Conservation (phyloP, 2,113 vertebrate species). For the Cettia cetti region DNA sequence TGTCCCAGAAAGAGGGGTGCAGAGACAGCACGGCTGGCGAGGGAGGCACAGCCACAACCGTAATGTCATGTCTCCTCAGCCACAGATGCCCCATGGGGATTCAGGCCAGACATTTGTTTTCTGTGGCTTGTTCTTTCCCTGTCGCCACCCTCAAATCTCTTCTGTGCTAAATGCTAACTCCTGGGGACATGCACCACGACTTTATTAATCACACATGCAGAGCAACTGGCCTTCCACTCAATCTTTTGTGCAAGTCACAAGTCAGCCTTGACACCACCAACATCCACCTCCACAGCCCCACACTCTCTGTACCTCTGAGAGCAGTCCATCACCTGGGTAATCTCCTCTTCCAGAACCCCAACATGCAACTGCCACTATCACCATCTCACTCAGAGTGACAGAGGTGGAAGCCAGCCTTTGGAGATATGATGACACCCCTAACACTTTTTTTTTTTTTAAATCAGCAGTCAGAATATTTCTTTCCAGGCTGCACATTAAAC, state of each 20-base stretch:
- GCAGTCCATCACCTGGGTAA: not conserved
- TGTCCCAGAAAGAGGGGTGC: not conserved
- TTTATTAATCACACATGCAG: not conserved
- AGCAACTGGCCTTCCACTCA: rapidly evolving
- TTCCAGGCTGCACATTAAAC: not conserved
- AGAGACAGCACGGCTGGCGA: rapidly evolving
- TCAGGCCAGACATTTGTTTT: not conserved
- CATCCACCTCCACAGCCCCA: not conserved
- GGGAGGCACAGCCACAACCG: not conserved
- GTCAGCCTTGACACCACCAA: not conserved
- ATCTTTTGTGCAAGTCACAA: not conserved
- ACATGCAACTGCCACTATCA: not conserved
- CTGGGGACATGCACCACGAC: not conserved
- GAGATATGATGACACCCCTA: not conserved
- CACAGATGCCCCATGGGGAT: not conserved
- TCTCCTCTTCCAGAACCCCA: not conserved
- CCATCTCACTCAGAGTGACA: not conserved
- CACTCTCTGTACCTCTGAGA: not conserved
- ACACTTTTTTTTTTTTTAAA: not conserved
- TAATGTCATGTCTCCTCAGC: not conserved
- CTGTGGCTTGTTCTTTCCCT: not conserved
- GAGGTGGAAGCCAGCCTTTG: not conserved
- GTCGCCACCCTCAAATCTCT: not conserved
- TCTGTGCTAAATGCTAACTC: not conserved
- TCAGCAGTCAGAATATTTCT: not conserved